Conservation (phyloP, 2,113 vertebrate species). For the Ailurus styani region DNA sequence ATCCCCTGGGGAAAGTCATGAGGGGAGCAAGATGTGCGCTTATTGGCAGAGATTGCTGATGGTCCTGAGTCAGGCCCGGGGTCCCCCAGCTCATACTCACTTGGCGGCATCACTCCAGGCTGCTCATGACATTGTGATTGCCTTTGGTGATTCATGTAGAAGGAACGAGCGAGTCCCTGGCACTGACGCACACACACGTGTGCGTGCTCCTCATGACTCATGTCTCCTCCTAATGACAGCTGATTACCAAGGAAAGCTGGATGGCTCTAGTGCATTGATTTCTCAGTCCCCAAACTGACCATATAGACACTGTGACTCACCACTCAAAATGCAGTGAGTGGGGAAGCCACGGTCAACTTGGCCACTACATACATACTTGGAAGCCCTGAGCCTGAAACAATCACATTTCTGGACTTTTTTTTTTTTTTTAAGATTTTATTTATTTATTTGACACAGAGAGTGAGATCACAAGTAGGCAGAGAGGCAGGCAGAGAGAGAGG, state of each 20-base stretch:
- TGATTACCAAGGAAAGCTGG: slow-evolving; percentile 66
- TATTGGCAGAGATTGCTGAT: background rate
- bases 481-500: too few relatives aligned
- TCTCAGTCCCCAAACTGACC: slow-evolving; percentile 59
- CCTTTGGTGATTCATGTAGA: background rate
- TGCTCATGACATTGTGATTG: background rate
- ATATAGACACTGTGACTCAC: slow-evolving; percentile 72
- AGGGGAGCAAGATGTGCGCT: background rate
- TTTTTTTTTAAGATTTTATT: too few relatives aligned
- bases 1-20: background rate
- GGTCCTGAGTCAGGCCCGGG: background rate
- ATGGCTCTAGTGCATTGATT: slow-evolving; percentile 48
- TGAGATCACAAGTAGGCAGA: too few relatives aligned
- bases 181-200: background rate
- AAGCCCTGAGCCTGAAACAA: background rate
- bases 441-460: too few relatives aligned
- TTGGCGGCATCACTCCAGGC: background rate
- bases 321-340: slow-evolving; percentile 64
- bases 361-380: slow-evolving; percentile 14
- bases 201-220: slow-evolving; percentile 70
- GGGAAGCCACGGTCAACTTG: slow-evolving; percentile 59
- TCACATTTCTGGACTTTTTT: slow-evolving; percentile 27
- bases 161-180: background rate
- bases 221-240: slow-evolving; percentile 62
- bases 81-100: background rate